phyloP scores from a whole-genome alignment of 2,113 vertebrate species.

The Mola mola region DNA sequence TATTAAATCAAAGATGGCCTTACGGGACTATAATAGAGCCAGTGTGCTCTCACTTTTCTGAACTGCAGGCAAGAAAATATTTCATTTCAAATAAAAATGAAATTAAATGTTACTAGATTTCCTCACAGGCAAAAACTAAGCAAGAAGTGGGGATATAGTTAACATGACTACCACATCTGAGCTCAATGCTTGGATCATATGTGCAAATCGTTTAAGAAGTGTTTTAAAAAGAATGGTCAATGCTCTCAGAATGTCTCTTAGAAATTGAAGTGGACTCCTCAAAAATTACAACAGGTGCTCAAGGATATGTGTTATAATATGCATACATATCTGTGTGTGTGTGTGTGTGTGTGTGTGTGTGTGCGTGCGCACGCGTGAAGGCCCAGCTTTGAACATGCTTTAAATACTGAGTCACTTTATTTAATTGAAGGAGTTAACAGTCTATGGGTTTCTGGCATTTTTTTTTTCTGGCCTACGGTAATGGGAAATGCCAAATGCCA shows the following conservation, averaged over 20 bases:
- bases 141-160: too few species aligned
- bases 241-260: constrained; percentile 19
- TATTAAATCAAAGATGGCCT: too few species aligned
- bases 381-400: constrained; percentile 43
- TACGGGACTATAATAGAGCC: too few species aligned
- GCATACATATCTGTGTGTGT: constrained; percentile 4
- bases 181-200: not conserved
- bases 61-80: too few species aligned
- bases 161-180: too few species aligned
- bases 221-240: not conserved
- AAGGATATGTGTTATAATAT: constrained; percentile 34
- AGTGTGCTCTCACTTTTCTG: too few species aligned
- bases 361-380: constrained; percentile 17
- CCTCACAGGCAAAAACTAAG: too few species aligned
- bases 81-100: too few species aligned
- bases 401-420: constrained; percentile 50
- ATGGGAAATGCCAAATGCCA: constrained; percentile 57
- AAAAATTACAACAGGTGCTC: constrained; percentile 25
- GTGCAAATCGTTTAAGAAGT: not conserved
- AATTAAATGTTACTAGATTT: too few species aligned
- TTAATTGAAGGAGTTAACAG: constrained; percentile 47
- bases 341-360: constrained; percentile 16
- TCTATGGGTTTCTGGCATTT: constrained; percentile 20
- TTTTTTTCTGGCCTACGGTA: constrained; percentile 55
- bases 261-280: constrained; percentile 57